phyloP scores from a whole-genome alignment of 2,888 invertebrate species.

The Siphlonurus alternatus region DNA sequence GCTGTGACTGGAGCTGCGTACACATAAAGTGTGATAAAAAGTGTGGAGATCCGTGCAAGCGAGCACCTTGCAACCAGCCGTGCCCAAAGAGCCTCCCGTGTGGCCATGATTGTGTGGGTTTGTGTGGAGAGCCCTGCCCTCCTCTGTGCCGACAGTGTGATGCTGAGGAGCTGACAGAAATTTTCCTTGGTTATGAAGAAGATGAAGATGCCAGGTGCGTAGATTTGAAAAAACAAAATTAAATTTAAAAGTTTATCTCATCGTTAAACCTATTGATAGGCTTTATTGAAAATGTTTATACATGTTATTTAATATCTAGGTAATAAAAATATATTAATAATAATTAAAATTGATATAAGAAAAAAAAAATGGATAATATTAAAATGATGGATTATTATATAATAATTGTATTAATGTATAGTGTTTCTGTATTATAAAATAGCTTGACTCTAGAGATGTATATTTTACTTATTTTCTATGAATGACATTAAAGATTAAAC shows the following conservation, averaged over 20 bases:
- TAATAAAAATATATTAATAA: background rate
- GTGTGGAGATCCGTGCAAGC: slow-evolving; percentile 32
- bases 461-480: no score
- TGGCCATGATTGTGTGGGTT: slow-evolving; percentile 45
- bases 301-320: background rate
- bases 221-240: no score
- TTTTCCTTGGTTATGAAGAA: slow-evolving; percentile 32
- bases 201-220: slow-evolving; percentile 34
- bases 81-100: slow-evolving; percentile 31
- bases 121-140: slow-evolving; percentile 56
- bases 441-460: no score
- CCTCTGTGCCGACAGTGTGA: slow-evolving; percentile 38
- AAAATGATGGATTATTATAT: no score
- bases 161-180: slow-evolving; percentile 25
- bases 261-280: background rate
- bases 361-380: no score
- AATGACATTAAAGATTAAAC: no score
- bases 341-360: no score
- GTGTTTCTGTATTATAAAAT: no score
- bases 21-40: slow-evolving; percentile 31
- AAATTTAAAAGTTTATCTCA: background rate
- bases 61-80: slow-evolving; percentile 28
- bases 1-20: slow-evolving; percentile 28
- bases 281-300: no score
- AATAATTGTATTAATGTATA: no score